Evolutionary conservation across 2,113 vertebrate genomes (phyloP).

Genomic region (Gymnarchus niloticus): DNA sequence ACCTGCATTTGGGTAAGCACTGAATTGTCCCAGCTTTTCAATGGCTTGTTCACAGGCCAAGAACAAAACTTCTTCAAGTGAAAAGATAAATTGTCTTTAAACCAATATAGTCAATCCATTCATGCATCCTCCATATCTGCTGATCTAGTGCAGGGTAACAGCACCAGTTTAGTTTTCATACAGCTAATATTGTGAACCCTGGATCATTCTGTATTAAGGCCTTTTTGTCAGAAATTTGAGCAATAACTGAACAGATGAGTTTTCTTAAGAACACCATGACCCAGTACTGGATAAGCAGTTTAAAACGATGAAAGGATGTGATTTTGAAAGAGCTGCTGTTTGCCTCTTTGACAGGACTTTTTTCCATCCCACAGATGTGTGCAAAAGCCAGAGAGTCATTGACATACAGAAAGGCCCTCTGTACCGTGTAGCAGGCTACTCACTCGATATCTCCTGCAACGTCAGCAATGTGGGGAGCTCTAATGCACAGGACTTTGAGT

Average conservation of each 20-base stretch:
- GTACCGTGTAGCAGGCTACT: slow-evolving; percentile 61
- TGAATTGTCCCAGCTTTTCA: not conserved
- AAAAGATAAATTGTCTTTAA: not conserved
- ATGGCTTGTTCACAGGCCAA: not conserved
- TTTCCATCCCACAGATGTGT: slow-evolving; percentile 30
- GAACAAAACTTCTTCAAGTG: not conserved
- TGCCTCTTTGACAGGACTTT: not conserved
- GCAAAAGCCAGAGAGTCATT: slow-evolving; percentile 51
- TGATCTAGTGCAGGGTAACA: not conserved
- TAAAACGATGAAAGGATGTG: not conserved
- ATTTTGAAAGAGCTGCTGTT: not conserved
- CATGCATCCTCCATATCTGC: not conserved
- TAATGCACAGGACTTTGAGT: slow-evolving; percentile 55
- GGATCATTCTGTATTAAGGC: not conserved
- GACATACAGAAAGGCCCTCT: slow-evolving; percentile 67
- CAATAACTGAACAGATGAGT: too few species aligned
- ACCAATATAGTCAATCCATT: not conserved
- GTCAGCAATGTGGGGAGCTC: slow-evolving; percentile 61
- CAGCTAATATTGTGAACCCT: not conserved
- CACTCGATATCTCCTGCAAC: slow-evolving; percentile 68
- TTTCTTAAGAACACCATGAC: not conserved
- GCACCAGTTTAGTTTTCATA: too few species aligned
- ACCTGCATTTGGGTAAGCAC: not conserved
- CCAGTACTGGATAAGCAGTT: not conserved
- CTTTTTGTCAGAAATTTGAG: not conserved